Conservation (phyloP, 92 coral and sea anemone genomes). For the Pocillopora grandis region DNA sequence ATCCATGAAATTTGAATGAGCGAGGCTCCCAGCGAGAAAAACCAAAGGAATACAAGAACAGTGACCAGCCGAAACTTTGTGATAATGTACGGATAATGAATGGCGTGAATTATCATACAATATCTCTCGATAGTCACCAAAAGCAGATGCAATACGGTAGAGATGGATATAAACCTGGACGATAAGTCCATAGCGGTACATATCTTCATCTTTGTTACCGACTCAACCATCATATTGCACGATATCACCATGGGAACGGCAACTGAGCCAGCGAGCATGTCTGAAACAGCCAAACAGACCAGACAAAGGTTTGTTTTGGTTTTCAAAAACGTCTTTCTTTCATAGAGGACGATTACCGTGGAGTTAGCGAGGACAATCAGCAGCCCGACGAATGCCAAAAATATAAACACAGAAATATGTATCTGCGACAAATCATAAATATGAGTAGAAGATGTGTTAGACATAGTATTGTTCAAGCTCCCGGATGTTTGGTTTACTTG, state of each 20-base stretch:
- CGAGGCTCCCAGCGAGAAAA: conserved; percentile 42
- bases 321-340: conserved; percentile 34
- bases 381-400: conserved; percentile 22
- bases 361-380: conserved; percentile 36
- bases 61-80: conserved; percentile 37
- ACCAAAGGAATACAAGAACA: conserved; percentile 40
- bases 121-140: conserved; percentile 60
- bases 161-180: conserved; percentile 56
- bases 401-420: conserved; percentile 26
- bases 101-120: conserved; percentile 54
- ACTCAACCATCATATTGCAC: conserved; percentile 30
- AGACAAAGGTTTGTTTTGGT: conserved; percentile 61
- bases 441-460: conserved; percentile 9
- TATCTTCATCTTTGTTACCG: not conserved
- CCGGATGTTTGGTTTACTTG: conserved; percentile 1
- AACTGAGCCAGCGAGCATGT: conserved; percentile 48
- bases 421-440: not conserved
- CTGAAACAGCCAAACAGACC: conserved; percentile 57
- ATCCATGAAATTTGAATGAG: conserved; percentile 55
- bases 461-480: not conserved
- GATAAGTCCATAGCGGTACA: conserved; percentile 64
- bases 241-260: conserved; percentile 55
- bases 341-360: conserved; percentile 29
- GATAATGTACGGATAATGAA: conserved; percentile 50
- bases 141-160: conserved; percentile 59